Evolutionary conservation across 2,113 vertebrate species (phyloP), one percentile per base, ranked within the genome.

Genomic region (Blennius ocellaris): DNA sequence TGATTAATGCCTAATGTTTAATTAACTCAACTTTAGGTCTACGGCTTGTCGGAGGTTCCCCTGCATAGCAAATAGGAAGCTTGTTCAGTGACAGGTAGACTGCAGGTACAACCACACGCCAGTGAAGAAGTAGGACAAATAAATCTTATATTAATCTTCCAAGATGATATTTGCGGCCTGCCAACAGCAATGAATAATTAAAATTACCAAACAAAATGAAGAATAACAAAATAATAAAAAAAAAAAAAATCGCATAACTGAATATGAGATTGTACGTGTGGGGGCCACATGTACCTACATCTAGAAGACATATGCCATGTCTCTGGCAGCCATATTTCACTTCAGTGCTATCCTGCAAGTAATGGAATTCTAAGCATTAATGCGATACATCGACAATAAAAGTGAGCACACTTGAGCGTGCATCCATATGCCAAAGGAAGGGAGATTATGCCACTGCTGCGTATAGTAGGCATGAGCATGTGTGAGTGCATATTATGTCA

Each of bases 1-100:
- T 90, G 90, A 91, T 90, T 85, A 86, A 90, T 84, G 86, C 69
- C 17, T 76, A 82, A 80, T 88, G 90, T 90, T 89, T 91, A 89
- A 92, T 90, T 90, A 90, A 91, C 86, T 91, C 67, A 65, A 78
- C 77, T 78, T 82, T 76, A 59, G 80, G 68, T 86, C 77, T 68
- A 44, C 9, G 8, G 50, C 64, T 72, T 47, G 77, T 66, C 64
- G n/a, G 81, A 48, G 47, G 56, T 45, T 69, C 50, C 41, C n/a
- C 83, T 80, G 87, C 81, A 85, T 85, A 76, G 78, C 73, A 91
- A 89, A 84, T 14, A 85, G 84, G 70, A 58, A 60, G 37, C 63
- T 44, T 11, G 11, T 61, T 62, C 52, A 10, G 53, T 48, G 66
- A 66, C 84, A 82, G 88, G 81, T 87, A 47, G 60, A 59, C 59